Conservation (phyloP, 2,113 vertebrate species). For the Puntigrus tetrazona region DNA sequence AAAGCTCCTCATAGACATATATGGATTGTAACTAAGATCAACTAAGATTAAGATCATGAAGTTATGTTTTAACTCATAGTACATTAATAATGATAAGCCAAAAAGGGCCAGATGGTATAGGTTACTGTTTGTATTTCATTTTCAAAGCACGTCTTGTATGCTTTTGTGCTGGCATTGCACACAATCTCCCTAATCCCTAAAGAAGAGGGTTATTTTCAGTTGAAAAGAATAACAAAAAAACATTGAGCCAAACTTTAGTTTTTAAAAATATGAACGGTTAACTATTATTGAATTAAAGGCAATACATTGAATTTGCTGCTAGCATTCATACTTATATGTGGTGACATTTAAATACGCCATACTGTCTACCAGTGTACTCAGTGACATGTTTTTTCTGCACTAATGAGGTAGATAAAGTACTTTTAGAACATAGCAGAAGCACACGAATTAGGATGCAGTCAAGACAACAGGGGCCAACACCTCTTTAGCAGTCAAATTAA, state of each 20-base stretch:
- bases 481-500: not conserved
- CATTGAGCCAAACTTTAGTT: not conserved
- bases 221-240: not conserved
- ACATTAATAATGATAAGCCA: too few species aligned
- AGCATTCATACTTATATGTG: not conserved
- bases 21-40: too few species aligned
- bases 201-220: not conserved
- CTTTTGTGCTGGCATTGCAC: not conserved
- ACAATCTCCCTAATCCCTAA: not conserved
- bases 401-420: not conserved
- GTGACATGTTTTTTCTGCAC: not conserved
- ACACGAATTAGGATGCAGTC: not conserved
- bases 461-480: not conserved
- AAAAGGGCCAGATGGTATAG: too few species aligned
- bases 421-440: too few species aligned
- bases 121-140: too few species aligned
- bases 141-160: too few species aligned
- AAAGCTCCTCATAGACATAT: too few species aligned
- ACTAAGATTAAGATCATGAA: too few species aligned
- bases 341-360: not conserved
- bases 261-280: not conserved
- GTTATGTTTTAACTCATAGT: too few species aligned
- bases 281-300: too few species aligned
- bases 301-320: not conserved
- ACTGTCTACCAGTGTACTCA: not conserved